Conservation (phyloP, 2,888 invertebrate species). For the Synergus japonicus region DNA sequence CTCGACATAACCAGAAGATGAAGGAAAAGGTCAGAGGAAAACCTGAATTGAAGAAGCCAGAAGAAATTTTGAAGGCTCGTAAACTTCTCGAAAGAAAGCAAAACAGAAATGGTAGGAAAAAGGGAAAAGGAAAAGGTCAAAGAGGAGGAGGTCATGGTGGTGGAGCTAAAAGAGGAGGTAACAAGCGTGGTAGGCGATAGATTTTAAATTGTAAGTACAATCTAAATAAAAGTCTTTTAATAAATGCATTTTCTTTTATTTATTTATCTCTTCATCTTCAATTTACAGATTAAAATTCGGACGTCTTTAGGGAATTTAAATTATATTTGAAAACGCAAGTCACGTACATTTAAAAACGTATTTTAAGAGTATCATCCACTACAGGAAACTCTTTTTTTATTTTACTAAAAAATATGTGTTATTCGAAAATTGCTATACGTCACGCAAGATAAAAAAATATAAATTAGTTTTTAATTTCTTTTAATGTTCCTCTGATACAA, state of each 20-base stretch:
- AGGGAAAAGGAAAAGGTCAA: constrained; percentile 72
- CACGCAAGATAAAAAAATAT: constrained; percentile 17
- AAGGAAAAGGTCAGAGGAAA: constrained; percentile 78
- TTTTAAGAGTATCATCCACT: no score
- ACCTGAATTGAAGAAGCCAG: constrained; percentile 79
- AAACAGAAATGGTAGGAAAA: constrained; percentile 78
- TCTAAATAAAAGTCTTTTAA: neutral
- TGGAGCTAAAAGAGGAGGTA: neutral
- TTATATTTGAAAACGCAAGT: neutral
- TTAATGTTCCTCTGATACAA: constrained; percentile 14
- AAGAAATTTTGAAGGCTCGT: constrained; percentile 88
- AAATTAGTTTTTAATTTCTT: neutral
- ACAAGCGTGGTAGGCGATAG: constrained; percentile 40
- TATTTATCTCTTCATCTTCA: neutral
- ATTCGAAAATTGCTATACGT: no score
- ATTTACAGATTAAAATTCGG: neutral
- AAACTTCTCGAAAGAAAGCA: constrained; percentile 79
- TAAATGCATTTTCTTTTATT: neutral
- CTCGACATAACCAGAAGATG: constrained; percentile 87
- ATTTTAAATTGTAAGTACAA: neutral
- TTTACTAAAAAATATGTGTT: neutral
- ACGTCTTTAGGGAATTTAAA: neutral
- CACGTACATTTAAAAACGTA: no score
- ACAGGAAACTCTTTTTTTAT: no score
- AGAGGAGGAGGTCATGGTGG: constrained; percentile 40